Base-by-base conservation (phyloP, 2,888 invertebrate species). In the Frankliniella intonsa region DNA sequence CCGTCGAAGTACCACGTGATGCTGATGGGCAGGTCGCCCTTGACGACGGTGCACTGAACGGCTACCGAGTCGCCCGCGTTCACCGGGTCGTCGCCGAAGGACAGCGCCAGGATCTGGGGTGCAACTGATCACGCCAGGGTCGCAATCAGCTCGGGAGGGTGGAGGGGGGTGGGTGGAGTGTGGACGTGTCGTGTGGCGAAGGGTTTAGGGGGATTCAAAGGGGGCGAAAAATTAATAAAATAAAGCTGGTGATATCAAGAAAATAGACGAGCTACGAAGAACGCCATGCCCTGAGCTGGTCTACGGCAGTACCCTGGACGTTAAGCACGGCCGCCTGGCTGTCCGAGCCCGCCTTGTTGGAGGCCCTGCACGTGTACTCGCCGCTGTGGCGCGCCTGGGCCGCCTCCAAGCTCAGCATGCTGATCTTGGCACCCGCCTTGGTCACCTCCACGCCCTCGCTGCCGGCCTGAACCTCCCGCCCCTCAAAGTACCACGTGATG, bases 61-160 rank as follows among this genome's bases (percentile, higher is more conserved):
- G 94, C 94, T 69, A 93, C 92, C 84, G 92, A 91, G 84, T 95
- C 94, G 9, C 94, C 95, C 83, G 93, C 93, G 86, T 94, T 94
- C 80, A 94, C 92, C 82, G 93, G 91, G 85, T 94, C 93, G 81
- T 94, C 92, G 86, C 93, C 93, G 83, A 94, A 93, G 86, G 91
- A 91, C 86, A 94, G 93, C 79, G 92, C 92, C 85, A 91, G 90
- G 85, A 94, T 92, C 90, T 93, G 92, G 83, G 93, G 93, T 85
- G 91, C 88, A 87, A 93, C 93, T 93, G 25, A 7, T 38, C 22
- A 7, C 69, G 51, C 27, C 79, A 25, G 69, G 69, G 69, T 22
- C 69, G 69, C 22, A 12, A 11, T 25, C 22, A 22, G 69, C 9
- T 25, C 25, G 25, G 55, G 55, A 12, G 12, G 55, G 55, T 12